Base-by-base conservation (phyloP, 2,888 invertebrate species). In the Synergus itoensis region DNA sequence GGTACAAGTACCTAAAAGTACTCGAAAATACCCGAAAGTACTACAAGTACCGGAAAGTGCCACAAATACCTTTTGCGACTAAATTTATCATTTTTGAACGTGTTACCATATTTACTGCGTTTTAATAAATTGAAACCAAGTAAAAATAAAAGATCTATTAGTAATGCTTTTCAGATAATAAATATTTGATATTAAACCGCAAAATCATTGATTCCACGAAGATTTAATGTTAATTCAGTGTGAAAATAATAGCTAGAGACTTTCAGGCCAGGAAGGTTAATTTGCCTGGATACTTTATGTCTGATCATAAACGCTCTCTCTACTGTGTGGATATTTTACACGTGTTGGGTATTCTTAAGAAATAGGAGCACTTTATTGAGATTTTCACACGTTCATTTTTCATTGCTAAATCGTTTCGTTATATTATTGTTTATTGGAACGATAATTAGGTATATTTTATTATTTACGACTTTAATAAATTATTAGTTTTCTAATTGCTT, bases 341-440 rank as follows among this genome's bases (percentile, higher is more conserved):
- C 40, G 40, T 64, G 40, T 41, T n/a, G 8, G 28, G 28, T 28
- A 28, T 28, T 28, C 28, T 28, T 28, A 28, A 28, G 28, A 28
- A 28, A 28, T 28, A 28, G 28, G 28, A 28, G 28, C 28, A 28
- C 11, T 65, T 65, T 65, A 65, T 65, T 65, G 40, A 65, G 40
- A 65, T 65, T 65, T 65, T 65, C 65, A 65, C 65, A 65, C 65
- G 65, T 65, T 40, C 11, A 65, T 65, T 65, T 65, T 65, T 65
- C 18, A 16, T n/a, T 41, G 16, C 16, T 65, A n/a, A 65, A 41
- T 14, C 41, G 18, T 65, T 65, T 63, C 28, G 28, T 63, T 21
- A 12, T 36, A 45, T 45, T 45, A 45, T 45, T 45, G 45, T 45
- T 45, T 45, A 45, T 45, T 45, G 8, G 5, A 1, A 45, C 45